A percentile compares a stretch with the other conserved stretches of the same genome.
Evolutionary conservation across 2,113 vertebrate species (phyloP).

Genomic region (Pangasianodon gigas): DNA sequence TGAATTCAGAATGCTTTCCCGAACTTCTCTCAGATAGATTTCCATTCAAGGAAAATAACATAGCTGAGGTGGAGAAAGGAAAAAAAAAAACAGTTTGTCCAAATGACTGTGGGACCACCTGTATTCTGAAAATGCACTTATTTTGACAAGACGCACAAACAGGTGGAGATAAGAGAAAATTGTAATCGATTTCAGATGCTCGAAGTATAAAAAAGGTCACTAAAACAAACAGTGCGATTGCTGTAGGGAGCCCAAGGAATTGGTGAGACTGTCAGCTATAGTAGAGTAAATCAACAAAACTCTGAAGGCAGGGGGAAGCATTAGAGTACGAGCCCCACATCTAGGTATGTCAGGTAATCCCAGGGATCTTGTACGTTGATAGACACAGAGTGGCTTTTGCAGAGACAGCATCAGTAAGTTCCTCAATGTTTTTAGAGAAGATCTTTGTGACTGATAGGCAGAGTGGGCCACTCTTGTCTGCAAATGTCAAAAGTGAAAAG

Average conservation of each 20-base stretch:
- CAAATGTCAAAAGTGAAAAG: constrained; percentile 50
- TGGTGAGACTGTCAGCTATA: constrained; percentile 43
- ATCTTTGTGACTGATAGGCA: constrained; percentile 54
- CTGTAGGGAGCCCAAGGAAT: constrained; percentile 30
- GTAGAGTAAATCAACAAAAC: constrained; percentile 45
- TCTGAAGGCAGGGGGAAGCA: constrained; percentile 22
- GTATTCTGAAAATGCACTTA: constrained; percentile 31
- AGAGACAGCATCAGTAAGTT: constrained; percentile 41
- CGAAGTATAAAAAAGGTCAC: not conserved
- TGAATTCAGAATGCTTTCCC: constrained; percentile 21
- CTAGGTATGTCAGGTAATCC: constrained; percentile 48
- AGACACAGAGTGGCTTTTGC: constrained; percentile 44
- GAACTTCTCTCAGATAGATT: constrained; percentile 45
- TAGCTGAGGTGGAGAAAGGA: constrained; percentile 28
- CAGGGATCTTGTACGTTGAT: constrained; percentile 45
- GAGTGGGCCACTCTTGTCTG: constrained; percentile 47
- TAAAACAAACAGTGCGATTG: constrained; percentile 43
- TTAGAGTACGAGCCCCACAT: constrained; percentile 28
- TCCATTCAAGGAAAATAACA: constrained; percentile 41
- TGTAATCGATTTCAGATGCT: constrained; percentile 48
- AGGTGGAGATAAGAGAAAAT: constrained; percentile 19
- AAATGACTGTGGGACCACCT: constrained; percentile 37
- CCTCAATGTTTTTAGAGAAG: constrained; percentile 37
- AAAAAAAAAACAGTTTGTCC: constrained; percentile 15
- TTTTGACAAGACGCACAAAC: constrained; percentile 46